Base-by-base conservation (phyloP, 2,797 vertebrate species). In the Apogon talboti region DNA sequence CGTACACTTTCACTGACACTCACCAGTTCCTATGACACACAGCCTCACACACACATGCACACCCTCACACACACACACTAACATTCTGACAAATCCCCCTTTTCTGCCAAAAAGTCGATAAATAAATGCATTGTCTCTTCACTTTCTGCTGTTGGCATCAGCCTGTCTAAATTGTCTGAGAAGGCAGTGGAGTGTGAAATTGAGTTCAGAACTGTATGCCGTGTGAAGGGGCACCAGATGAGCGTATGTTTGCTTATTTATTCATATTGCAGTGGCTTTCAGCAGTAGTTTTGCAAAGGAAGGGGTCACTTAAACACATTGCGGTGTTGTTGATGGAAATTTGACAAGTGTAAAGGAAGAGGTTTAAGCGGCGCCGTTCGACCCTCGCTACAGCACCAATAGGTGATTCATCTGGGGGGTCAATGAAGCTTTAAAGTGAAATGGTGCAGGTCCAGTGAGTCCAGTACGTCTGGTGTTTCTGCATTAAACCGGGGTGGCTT, bases 121-220 rank as follows among this genome's bases (percentile, higher is more conserved):
- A 92, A 90, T 90, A 91, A 91, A 91, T 89, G 87, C 88, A 90
- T 91, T 91, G 91, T 94, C 91, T 93, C 87, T 91, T 89, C 89
- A 90, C 88, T 90, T 90, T 92, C 85, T 91, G 91, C 92, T 91
- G 87, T 88, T 91, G 93, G 91, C 91, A 89, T 92, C 90, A 87
- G 92, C 90, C 91, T 93, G 92, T 94, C 92, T 91, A 92, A 92
- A 93, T 91, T 92, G 92, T 93, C 92, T 92, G 84, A 88, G 89
- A 87, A 92, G 75, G 89, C 92, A 90, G 84, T 79, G 79, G 87
- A 89, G 92, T 89, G 91, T 93, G 93, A 94, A 94, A 94, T 94
- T 94, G 92, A 93, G 91, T 94, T 92, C 90, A 92, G 87, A 90
- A 92, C 89, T 84, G 89, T 88, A 91, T 71, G 87, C 83, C 16